phyloP scores from a whole-genome alignment of 2,797 vertebrate species.

The Loris lydekkerianus region DNA sequence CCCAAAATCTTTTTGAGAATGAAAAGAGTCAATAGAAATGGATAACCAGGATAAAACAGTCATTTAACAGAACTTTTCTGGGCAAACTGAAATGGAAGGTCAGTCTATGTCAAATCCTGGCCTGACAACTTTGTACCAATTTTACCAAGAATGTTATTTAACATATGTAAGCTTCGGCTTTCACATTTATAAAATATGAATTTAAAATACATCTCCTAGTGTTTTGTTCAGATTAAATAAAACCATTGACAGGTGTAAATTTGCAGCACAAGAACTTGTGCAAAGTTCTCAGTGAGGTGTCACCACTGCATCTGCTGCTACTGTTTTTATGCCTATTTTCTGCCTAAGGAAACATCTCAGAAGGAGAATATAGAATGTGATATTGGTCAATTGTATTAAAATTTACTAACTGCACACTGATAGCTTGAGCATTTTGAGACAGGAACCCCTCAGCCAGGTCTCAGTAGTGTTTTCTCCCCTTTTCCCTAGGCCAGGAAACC shows the following conservation, averaged over 20 bases:
- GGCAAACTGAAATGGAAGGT: neutral
- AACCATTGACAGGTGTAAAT: neutral
- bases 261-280: neutral
- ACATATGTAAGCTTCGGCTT: neutral
- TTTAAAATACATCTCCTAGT: neutral
- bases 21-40: conserved; percentile 19
- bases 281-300: neutral
- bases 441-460: neutral
- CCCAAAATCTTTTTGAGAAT: neutral
- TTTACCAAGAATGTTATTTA: neutral
- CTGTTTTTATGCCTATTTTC: neutral
- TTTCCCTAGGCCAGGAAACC: neutral
- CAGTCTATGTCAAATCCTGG: neutral
- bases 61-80: neutral
- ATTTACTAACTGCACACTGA: neutral
- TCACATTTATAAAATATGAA: neutral
- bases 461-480: accelerated
- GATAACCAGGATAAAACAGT: neutral
- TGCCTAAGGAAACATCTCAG: neutral
- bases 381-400: neutral
- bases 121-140: neutral
- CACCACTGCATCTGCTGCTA: accelerated
- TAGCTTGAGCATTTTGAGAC: neutral
- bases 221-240: conserved; percentile 31
- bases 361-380: neutral